Base-by-base conservation (phyloP, 2,113 vertebrate species). In the Atherinomorus stipes region DNA sequence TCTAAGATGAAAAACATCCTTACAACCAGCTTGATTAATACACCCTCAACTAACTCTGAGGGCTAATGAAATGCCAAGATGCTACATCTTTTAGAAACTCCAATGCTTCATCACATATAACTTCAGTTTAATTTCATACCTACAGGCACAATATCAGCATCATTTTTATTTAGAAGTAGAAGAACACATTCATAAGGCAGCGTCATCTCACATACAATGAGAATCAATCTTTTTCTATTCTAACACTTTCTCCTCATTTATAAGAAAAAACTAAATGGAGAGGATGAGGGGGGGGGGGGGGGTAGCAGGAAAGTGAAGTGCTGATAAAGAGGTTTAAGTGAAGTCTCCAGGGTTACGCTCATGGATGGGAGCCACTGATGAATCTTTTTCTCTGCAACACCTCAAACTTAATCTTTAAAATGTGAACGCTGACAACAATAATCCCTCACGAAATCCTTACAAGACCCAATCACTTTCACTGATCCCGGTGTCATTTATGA, bases 401-500 rank as follows among this genome's bases (percentile, higher is more conserved):
- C 40, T 57, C 49, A 38, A 38, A 50, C 23, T 16, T 44, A 53
- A 70, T 64, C 26, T 70, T 40, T 67, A 23, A 52, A 64, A 42
- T 0, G 12, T 71, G n/a, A 71, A 78, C 25, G 12, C 26, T 40
- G 63, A 40, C 23, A 37, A 9, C 7, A 4, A 19, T 68, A 69
- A 73, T 65, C 42, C 62, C 22, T 19, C 54, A 34, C 18, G 11
- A 68, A 58, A 54, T 23, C 51, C 51, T 47, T 23, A 37, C 51
- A 45, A 31, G 1, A 68, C 49, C 40, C 4, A 38, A 75, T 76
- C 23, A 69, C 53, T 65, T 38, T 18, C 56, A 63, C 60, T 73
- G 51, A 73, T 82, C 53, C 66, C 25, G 16, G 44, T 56, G 54
- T 71, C 68, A 68, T 52, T 64, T 84, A 26, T 68, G 38, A 72